A percentile compares a stretch with the other conserved stretches of the same genome.
Evolutionary conservation across 2,797 vertebrate species (phyloP).

Genomic region (Arrhamphus sclerolepis): DNA sequence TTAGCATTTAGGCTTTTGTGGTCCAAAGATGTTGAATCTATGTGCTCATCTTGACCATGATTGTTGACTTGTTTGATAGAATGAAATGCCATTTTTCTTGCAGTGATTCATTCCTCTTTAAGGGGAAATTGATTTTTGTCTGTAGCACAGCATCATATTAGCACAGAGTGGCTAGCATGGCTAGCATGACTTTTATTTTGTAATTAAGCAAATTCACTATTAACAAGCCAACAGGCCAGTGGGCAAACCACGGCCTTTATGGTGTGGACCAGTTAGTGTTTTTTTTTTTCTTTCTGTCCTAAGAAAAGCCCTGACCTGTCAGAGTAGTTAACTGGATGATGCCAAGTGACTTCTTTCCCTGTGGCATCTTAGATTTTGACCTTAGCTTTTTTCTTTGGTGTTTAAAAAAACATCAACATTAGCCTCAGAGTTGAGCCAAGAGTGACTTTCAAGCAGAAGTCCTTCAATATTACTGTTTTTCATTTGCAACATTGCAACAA

Average conservation of each 20-base stretch:
- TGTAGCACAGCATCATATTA: too few species aligned
- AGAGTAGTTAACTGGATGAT: conserved; percentile 48
- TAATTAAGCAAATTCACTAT: not conserved
- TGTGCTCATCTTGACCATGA: not conserved
- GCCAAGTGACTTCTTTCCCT: conserved; percentile 44
- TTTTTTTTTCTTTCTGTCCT: conserved; percentile 27
- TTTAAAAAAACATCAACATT: conserved; percentile 27
- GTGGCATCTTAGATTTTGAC: conserved; percentile 1
- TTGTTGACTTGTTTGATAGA: not conserved
- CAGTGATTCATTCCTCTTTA: not conserved
- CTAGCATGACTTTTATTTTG: too few species aligned
- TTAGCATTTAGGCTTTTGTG: not conserved
- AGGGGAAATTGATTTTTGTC: not conserved
- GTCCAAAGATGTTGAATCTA: not conserved
- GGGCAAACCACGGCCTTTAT: conserved; percentile 26
- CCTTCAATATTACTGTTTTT: conserved; percentile 18
- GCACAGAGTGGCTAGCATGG: too few species aligned
- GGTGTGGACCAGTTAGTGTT: conserved; percentile 54
- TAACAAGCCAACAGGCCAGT: conserved; percentile 37
- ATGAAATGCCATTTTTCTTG: not conserved
- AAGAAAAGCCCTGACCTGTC: conserved; percentile 28
- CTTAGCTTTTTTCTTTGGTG: conserved; percentile 1
- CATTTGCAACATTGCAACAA: conserved; percentile 4
- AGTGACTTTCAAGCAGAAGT: conserved; percentile 16
- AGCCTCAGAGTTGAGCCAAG: conserved; percentile 19